Percentiles rank a stretch among this genome's conserved stretches.
phyloP scores from a whole-genome alignment of 2,113 vertebrate genomes.

The Benitochromis conjunctus region DNA sequence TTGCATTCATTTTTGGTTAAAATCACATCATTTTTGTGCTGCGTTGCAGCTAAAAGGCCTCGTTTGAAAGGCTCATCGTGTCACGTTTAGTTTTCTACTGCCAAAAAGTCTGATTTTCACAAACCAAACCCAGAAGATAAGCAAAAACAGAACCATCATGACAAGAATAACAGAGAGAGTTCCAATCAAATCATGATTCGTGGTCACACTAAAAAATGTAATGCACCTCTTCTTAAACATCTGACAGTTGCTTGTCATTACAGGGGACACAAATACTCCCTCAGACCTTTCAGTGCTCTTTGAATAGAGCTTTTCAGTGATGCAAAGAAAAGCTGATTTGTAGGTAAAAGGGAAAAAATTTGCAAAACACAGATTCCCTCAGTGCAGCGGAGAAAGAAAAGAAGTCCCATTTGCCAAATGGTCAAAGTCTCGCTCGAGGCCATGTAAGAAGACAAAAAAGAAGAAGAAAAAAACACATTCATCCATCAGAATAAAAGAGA shows the following conservation, averaged over 20 bases:
- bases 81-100: neutral
- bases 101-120: neutral
- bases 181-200: neutral
- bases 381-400: neutral
- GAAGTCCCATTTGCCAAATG: neutral
- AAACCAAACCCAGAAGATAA: neutral
- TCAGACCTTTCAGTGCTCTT: neutral
- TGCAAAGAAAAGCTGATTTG: neutral
- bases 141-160: neutral
- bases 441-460: neutral
- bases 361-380: neutral
- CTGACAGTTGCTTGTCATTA: neutral
- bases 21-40: neutral
- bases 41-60: neutral
- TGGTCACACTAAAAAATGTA: neutral
- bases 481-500: slow-evolving; percentile 27
- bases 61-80: neutral
- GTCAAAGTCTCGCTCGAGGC: neutral
- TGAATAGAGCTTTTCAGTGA: neutral
- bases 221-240: neutral
- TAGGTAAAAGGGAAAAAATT: neutral
- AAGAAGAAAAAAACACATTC: slow-evolving; percentile 12
- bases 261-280: neutral
- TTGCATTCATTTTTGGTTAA: neutral
- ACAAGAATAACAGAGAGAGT: neutral